Base-by-base conservation (phyloP, 2,113 vertebrate species). In the Laticauda laticaudata region DNA sequence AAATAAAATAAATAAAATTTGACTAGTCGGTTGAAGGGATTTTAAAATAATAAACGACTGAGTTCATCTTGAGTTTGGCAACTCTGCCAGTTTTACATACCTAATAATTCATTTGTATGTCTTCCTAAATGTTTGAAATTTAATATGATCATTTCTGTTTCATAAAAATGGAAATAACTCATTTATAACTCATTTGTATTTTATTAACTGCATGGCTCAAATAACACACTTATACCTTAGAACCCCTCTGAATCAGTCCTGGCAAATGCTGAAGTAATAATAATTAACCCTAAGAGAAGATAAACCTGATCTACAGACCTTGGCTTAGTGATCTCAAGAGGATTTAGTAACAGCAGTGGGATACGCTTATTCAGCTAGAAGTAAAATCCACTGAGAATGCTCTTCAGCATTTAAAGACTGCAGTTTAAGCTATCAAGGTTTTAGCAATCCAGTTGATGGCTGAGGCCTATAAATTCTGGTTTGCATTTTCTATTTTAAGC, bases 241-340 rank as follows among this genome's bases (percentile, higher is more conserved):
- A 90, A 29, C 1, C 2, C 14, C 90, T 91, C 95, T 92, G 61
- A 94, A 90, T 43, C 91, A 26, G 86, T 92, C 94, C 57, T 69
- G 34, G 15, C 54, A 45, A 0, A 53, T 39, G 51, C 34, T 64
- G 24, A 29, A 88, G 1, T 89, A 57, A 39, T 18, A 87, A 88
- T 7, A 88, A 29, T 53, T 24, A 92, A 91, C 20, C 69, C 5
- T 34, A 94, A 93, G 93, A 86, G 21, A 69, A 69, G 54, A 75
- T 18, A 15, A 89, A 45, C 23, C 51, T 54, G 48, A 43, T 69
- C 20, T 87, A 59, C 24, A 43, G 39, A 88, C 34, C 4, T 4
- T 81, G 75, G 18, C 18, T 81, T 21, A 81, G 75, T 43, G 75
- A 89, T 23, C 23, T 54, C 24, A 39, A 5, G 26, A 81, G 90